Evolutionary conservation across 30 jellyfish, hydroid and myxozoan genomes (phyloP).

Genomic region (Cassiopea andromeda): DNA sequence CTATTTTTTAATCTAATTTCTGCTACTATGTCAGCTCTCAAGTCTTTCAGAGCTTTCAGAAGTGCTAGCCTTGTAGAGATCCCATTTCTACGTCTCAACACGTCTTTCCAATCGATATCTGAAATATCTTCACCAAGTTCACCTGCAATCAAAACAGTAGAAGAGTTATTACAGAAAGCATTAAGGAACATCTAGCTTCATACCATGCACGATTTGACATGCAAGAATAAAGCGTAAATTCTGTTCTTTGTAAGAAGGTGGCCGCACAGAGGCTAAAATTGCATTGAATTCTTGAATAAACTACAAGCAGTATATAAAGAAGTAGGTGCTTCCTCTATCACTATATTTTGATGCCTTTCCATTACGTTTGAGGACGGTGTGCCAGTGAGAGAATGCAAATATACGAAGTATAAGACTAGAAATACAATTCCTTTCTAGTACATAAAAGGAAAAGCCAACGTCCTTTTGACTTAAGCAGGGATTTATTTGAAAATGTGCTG

Average conservation of each 20-base stretch:
- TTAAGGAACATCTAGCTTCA: not conserved
- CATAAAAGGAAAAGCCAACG: too few relatives aligned
- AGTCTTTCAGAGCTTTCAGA: constrained; percentile 30
- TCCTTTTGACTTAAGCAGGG: too few relatives aligned
- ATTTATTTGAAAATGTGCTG: too few relatives aligned
- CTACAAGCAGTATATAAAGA: not conserved
- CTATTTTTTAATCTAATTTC: not conserved
- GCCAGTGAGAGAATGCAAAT: too few relatives aligned
- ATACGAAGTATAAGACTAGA: too few relatives aligned
- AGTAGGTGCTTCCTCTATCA: too few relatives aligned
- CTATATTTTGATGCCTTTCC: too few relatives aligned
- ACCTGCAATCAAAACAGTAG: not conserved
- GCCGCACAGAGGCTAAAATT: not conserved
- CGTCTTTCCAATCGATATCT: constrained; percentile 25
- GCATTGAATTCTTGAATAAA: not conserved
- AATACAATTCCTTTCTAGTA: too few relatives aligned
- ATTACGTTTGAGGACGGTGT: too few relatives aligned
- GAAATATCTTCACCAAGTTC: not conserved
- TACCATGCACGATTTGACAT: not conserved
- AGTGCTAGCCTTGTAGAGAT: constrained; percentile 28
- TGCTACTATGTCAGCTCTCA: constrained; percentile 52
- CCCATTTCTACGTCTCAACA: constrained; percentile 30
- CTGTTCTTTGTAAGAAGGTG: too few relatives aligned
- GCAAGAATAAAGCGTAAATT: not conserved
- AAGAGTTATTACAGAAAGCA: not conserved